Conservation (phyloP, 1,140 invertebrate species). For the Trachymyrmex septentrionalis region DNA sequence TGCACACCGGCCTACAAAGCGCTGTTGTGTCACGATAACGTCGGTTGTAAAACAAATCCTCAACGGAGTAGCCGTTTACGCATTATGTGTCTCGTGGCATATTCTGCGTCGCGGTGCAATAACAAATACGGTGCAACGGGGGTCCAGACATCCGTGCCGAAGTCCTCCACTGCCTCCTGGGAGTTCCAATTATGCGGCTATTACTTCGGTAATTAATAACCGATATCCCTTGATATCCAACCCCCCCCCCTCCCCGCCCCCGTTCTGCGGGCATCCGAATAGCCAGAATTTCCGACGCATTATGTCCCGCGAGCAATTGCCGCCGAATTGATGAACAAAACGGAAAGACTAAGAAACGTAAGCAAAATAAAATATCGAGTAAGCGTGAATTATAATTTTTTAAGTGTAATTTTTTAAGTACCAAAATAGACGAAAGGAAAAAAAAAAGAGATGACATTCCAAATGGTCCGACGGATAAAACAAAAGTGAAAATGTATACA, state of each 20-base stretch:
- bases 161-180: slow-evolving; percentile 46
- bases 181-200: slow-evolving; percentile 75
- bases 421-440: background rate
- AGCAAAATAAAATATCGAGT: background rate
- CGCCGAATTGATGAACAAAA: slow-evolving; percentile 1
- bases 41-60: slow-evolving; percentile 58
- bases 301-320: slow-evolving; percentile 45
- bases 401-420: background rate
- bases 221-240: slow-evolving; percentile 73
- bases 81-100: slow-evolving; percentile 39
- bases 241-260: slow-evolving; percentile 58
- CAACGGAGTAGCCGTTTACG: slow-evolving; percentile 35
- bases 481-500: background rate
- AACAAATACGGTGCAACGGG: slow-evolving; percentile 48
- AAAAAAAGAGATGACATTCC: background rate
- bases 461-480: background rate
- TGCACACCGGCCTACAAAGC: slow-evolving; percentile 33
- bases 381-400: background rate
- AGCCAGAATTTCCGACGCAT: slow-evolving; percentile 70
- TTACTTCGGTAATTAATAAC: slow-evolving; percentile 79
- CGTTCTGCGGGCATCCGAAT: slow-evolving; percentile 63
- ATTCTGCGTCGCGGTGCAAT: slow-evolving; percentile 1
- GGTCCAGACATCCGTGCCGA: slow-evolving; percentile 40
- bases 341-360: background rate
- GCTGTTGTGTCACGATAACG: slow-evolving; percentile 25